Evolutionary conservation across 2,113 vertebrate species (phyloP), one percentile per base, ranked within the genome.

Genomic region (Tenebrosternarchus preto): DNA sequence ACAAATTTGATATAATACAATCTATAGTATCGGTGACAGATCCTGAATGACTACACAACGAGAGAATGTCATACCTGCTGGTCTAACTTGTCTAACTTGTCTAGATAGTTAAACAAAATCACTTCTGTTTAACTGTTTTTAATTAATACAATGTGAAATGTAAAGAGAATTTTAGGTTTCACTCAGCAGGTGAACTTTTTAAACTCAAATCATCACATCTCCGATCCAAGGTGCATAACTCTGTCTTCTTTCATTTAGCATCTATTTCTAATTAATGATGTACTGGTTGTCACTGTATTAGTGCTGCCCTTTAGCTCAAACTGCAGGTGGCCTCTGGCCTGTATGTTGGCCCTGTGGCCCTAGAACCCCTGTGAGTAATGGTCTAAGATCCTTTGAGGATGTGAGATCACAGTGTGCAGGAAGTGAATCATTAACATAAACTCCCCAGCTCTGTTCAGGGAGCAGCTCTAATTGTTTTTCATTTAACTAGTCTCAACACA

Each of bases 351-450:
- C 59, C 64, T 27, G 53, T 61, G 72, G 55, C 56, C 82, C 53
- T 29, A 43, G 50, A 64, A 66, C 63, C 24, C n/a, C 53, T n/a
- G 22, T 84, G 79, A 81, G 70, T 81, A 71, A 82, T 72, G 55
- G 36, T 27, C 66, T 46, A 15, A 17, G 57, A 15, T 75, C 79
- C 75, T 76, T 67, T 29, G 73, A 73, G 80, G 80, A 82, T 55
- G 57, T 71, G 83, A 76, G 76, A 76, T 85, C 80, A 85, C 71
- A 80, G 66, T 57, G 75, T 43, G 20, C 76, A 76, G 80, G 80
- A 85, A 80, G 80, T 77, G 63, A 80, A 73, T 67, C 76, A 80
- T 85, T 80, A 80, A 76, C 25, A 68, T 25, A 43, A 73, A 66
- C 72, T n/a, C n/a, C 39, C 29, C 12, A 50, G 27, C 72, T 19